A percentile compares a stretch with the other conserved stretches of the same genome.
Conservation (phyloP, 1,140 invertebrate species). For the Streblospio benedicti region DNA sequence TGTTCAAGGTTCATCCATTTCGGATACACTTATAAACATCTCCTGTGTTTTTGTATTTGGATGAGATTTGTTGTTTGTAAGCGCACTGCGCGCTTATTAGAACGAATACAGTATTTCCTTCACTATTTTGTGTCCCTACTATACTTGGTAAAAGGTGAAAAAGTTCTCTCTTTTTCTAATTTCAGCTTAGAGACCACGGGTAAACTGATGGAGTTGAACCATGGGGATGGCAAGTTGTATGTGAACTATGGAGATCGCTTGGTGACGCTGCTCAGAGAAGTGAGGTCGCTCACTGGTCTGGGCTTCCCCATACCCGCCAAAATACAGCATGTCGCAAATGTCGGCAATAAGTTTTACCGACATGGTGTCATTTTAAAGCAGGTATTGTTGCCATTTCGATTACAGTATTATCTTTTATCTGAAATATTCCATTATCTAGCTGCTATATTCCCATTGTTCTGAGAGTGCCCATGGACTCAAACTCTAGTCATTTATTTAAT, state of each 20-base stretch:
- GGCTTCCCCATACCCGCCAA: slow-evolving; percentile 68
- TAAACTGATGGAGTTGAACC: slow-evolving; percentile 67
- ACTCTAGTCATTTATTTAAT: slow-evolving; percentile 37
- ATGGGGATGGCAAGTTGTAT: slow-evolving; percentile 64
- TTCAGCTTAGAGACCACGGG: slow-evolving; percentile 60
- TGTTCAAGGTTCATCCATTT: too few relatives aligned
- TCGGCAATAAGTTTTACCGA: slow-evolving; percentile 66
- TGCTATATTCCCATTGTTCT: not conserved
- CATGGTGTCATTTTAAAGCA: slow-evolving; percentile 78
- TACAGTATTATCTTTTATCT: not conserved
- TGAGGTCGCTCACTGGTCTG: slow-evolving; percentile 68
- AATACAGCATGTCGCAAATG: slow-evolving; percentile 58
- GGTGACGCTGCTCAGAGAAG: slow-evolving; percentile 70
- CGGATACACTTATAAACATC: too few relatives aligned
- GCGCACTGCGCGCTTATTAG: too few relatives aligned
- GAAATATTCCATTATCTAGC: not conserved
- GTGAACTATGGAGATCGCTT: slow-evolving; percentile 79
- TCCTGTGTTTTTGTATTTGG: too few relatives aligned
- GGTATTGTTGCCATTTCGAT: slow-evolving; percentile 42
- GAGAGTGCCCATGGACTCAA: not conserved
- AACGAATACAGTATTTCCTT: too few relatives aligned
- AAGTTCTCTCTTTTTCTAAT: slow-evolving; percentile 1
- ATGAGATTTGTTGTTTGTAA: too few relatives aligned
- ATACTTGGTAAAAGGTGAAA: too few relatives aligned
- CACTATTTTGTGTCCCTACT: too few relatives aligned